These are phyloP conservation scores for Pempheris klunzingeri DNA, from an alignment of 2,797 vertebrate species.

Conservation along the genomic window DNA sequence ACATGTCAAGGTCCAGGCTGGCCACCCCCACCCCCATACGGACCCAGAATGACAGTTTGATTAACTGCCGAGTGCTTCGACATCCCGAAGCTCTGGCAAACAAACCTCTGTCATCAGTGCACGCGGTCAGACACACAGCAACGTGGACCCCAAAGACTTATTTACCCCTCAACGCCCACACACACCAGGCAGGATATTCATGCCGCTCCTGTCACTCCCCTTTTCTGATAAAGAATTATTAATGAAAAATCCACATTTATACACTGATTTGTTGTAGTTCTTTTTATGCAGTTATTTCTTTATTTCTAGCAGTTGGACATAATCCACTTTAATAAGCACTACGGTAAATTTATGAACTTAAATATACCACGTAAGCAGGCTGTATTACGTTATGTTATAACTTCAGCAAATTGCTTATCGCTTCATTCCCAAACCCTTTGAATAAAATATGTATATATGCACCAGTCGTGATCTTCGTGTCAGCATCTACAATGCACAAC, in stretches of 20 bases:
- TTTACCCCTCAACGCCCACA: background rate
- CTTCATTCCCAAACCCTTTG: no score
- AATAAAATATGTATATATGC: no score
- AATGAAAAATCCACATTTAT: background rate
- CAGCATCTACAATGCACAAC: background rate
- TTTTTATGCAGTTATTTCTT: background rate
- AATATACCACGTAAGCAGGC: background rate
- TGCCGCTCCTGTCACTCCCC: background rate
- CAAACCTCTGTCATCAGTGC: constrained; percentile 36
- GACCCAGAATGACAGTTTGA: constrained; percentile 70
- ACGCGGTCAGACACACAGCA: constrained; percentile 8
- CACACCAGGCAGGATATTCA: background rate
- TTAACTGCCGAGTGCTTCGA: constrained; percentile 54
- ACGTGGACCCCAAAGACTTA: constrained; percentile 20
- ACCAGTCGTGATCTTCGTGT: no score
- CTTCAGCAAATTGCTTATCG: background rate
- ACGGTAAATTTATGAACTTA: no score
- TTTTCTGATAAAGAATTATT: constrained; percentile 3
- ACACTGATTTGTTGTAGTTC: background rate
- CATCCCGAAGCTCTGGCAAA: constrained; percentile 43
- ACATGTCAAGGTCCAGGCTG: constrained; percentile 39
- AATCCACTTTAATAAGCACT: no score
- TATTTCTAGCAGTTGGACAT: background rate
- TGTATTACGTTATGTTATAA: background rate
- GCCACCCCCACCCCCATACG: constrained; percentile 14